A percentile compares a stretch with the other conserved stretches of the same genome.
phyloP scores from a whole-genome alignment of 1,140 invertebrate species.

The Lasioglossum baleicum region DNA sequence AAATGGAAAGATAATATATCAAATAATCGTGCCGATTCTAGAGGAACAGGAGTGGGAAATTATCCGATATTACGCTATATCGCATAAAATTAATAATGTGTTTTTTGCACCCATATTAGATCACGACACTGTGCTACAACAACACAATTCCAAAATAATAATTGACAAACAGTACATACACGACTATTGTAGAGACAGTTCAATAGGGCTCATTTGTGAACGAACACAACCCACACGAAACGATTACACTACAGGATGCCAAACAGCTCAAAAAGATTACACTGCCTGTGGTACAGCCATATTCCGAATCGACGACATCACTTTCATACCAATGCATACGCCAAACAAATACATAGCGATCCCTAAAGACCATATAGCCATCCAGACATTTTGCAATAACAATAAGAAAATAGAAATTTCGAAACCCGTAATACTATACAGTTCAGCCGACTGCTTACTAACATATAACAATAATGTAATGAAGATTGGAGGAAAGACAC shows the following conservation, averaged over 20 bases:
- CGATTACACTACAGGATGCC: neutral
- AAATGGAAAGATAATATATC: no score
- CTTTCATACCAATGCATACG: neutral
- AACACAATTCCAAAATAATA: no score
- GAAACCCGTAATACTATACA: neutral
- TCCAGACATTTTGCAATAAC: neutral
- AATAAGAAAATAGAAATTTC: neutral
- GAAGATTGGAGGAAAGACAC: neutral
- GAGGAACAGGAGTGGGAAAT: no score
- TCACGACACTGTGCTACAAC: no score
- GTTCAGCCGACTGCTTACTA: neutral
- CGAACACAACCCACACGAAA: neutral
- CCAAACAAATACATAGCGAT: neutral
- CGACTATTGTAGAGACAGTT: neutral
- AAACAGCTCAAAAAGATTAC: neutral
- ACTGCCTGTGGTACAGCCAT: neutral
- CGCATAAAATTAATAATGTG: no score
- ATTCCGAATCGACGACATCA: neutral
- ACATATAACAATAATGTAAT: neutral
- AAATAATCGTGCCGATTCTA: no score
- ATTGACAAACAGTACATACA: neutral
- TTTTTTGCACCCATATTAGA: no score
- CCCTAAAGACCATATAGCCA: neutral
- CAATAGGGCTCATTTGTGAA: neutral
- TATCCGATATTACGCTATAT: no score